Base-by-base conservation (phyloP, 2,797 vertebrate species). In the Smutsia temminckii region DNA sequence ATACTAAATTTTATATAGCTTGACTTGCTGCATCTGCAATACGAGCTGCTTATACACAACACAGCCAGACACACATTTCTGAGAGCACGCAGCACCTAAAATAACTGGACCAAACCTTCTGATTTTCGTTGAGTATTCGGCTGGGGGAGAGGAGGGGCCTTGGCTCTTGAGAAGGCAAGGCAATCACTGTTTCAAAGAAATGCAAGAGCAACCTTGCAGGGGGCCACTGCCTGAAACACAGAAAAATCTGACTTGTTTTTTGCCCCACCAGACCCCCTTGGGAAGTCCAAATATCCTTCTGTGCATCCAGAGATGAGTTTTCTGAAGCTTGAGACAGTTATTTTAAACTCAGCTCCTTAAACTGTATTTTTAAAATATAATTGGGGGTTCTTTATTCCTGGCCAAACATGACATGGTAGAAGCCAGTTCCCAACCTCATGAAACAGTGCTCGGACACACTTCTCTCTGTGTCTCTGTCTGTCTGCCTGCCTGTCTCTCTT, bases 301-400 rank as follows among this genome's bases (percentile, higher is more conserved):
- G 57, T 49, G 75, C 77, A 86, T 20, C 87, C 97, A 98, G 97
- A 94, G 85, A 89, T 37, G 27, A 46, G 71, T 86, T 92, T 96
- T 97, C 93, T 95, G 95, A 94, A 96, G 93, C 92, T 97, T 94
- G 88, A 34, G 86, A 89, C 81, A 91, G 85, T 93, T 96, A 87
- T 96, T 97, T 93, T 92, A 93, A 97, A 95, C 86, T 95, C 55
- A 32, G 71, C 72, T 97, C 94, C 83, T 95, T 96, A 89, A 57
- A 77, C 3, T 97, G 79, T 93, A 96, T 96, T 98, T 97, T 90
- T 97, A 74, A 97, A 97, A 95, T 71, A 93, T 59, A 97, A 83
- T 89, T 72, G 94, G 75, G 49, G 71, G 37, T 63, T 89, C 91
- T 95, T 97, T 78, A 79, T 91, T 88, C 81, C 95, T 85, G 93